These are phyloP conservation scores for Dinoponera quadriceps DNA, from an alignment of 1,140 invertebrate species.

Conservation along the genomic window DNA sequence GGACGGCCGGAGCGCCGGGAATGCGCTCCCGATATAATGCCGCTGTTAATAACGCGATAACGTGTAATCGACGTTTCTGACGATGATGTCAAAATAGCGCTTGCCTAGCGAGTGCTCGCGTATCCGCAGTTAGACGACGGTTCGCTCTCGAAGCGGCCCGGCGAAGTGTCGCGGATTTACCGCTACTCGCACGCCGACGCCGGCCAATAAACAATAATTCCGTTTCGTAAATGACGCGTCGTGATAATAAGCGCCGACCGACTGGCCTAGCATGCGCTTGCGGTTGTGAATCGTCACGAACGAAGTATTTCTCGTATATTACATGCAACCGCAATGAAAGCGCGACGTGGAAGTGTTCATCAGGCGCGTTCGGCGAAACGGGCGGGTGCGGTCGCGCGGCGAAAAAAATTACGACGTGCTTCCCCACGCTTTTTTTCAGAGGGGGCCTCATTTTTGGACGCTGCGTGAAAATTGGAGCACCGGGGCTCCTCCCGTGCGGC, in stretches of 20 bases:
- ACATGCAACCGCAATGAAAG: conserved; percentile 25
- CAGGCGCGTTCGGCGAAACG: not conserved
- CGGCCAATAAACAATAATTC: conserved; percentile 57
- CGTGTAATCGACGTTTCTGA: conserved; percentile 55
- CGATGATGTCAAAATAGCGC: conserved; percentile 49
- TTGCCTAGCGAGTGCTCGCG: conserved; percentile 18
- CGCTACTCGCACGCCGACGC: not conserved
- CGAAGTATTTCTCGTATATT: conserved; percentile 50
- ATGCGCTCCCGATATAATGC: conserved; percentile 19
- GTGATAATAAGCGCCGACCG: conserved; percentile 50
- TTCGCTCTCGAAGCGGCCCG: not conserved
- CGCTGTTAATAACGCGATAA: conserved; percentile 43
- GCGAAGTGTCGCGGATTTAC: conserved; percentile 44
- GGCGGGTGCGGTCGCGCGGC: not conserved
- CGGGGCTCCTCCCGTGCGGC: not conserved
- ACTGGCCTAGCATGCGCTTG: conserved; percentile 22
- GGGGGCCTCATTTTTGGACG: not conserved
- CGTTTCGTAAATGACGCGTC: conserved; percentile 49
- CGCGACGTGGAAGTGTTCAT: conserved; percentile 37
- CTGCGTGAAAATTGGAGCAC: conserved; percentile 3
- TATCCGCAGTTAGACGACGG: conserved; percentile 22
- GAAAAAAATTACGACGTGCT: conserved; percentile 34
- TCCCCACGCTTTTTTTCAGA: not conserved
- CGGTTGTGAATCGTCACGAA: conserved; percentile 38
- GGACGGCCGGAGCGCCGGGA: conserved; percentile 2